Evolutionary conservation across 1,140 invertebrate species (phyloP).

Genomic region (Meloidogyne hapla): DNA sequence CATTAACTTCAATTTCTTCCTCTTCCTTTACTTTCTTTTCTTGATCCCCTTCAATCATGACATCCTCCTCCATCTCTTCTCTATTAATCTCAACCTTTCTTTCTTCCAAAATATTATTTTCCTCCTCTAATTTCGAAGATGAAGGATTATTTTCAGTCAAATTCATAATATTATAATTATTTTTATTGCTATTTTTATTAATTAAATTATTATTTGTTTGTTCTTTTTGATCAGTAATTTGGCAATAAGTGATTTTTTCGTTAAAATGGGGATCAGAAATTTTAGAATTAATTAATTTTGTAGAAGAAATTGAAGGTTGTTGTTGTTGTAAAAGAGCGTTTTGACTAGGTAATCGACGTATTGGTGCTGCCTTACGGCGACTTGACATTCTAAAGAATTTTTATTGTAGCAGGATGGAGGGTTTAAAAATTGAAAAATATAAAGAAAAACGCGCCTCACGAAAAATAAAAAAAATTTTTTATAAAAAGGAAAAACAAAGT

Average conservation of each 20-base stretch:
- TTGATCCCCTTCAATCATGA: too few relatives aligned
- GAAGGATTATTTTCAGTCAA: not conserved
- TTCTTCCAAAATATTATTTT: not conserved
- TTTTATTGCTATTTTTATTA: not conserved
- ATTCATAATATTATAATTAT: slow-evolving; percentile 1
- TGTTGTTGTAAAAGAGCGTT: not conserved
- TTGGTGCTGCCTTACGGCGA: not conserved
- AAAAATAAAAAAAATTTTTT: too few relatives aligned
- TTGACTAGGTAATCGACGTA: slow-evolving; percentile 1
- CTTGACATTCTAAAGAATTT: not conserved
- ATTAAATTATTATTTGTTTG: slow-evolving; percentile 3
- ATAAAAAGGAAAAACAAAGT: too few relatives aligned
- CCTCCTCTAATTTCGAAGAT: not conserved
- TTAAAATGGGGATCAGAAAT: not conserved
- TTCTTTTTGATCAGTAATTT: not conserved
- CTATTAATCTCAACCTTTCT: too few relatives aligned
- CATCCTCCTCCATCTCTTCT: too few relatives aligned
- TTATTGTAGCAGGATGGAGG: too few relatives aligned
- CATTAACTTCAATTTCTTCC: not conserved
- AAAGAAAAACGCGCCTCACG: too few relatives aligned
- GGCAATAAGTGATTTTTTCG: not conserved
- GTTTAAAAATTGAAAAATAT: too few relatives aligned
- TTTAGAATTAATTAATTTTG: not conserved
- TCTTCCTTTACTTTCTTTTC: not conserved
- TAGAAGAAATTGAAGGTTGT: not conserved